Evolutionary conservation across 2,888 invertebrate genomes (phyloP).

Genomic region (Parthenolecanium corni): DNA sequence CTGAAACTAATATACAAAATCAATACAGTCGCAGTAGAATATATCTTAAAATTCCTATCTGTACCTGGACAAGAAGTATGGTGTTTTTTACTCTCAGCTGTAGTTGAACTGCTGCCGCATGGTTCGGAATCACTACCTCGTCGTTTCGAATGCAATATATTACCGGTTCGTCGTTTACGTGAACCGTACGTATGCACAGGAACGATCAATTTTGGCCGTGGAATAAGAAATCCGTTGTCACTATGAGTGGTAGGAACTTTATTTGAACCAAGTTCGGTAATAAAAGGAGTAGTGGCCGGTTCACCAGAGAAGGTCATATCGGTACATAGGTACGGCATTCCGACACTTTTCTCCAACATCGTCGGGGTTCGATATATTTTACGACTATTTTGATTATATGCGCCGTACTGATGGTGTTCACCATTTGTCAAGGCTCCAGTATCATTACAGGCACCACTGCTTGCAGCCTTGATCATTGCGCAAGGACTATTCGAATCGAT

Average conservation of each 20-base stretch:
- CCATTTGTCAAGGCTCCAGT: no score
- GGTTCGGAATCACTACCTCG: conserved; percentile 32
- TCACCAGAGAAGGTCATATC: background rate
- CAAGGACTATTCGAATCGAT: background rate
- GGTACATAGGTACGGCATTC: conserved; percentile 2
- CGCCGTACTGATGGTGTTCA: background rate
- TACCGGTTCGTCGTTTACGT: conserved; percentile 67
- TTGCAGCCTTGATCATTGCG: no score
- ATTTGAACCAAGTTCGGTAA: conserved; percentile 4
- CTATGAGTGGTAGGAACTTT: conserved; percentile 4
- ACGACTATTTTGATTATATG: background rate
- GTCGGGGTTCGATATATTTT: conserved; percentile 23
- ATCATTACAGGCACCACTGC: no score
- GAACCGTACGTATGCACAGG: conserved; percentile 78
- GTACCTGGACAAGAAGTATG: conserved; percentile 37
- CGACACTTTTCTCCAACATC: conserved; percentile 15
- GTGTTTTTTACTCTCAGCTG: conserved; percentile 34
- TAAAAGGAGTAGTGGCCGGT: background rate
- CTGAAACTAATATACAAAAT: no score
- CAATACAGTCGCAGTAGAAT: no score
- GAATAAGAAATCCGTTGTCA: conserved; percentile 58
- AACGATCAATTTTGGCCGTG: conserved; percentile 72
- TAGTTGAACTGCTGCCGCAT: conserved; percentile 17
- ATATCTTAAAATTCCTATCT: no score
- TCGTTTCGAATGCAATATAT: conserved; percentile 37